These are phyloP conservation scores for Globicephala melas DNA, from an alignment of 2,113 vertebrate genomes.

Conservation along the genomic window DNA sequence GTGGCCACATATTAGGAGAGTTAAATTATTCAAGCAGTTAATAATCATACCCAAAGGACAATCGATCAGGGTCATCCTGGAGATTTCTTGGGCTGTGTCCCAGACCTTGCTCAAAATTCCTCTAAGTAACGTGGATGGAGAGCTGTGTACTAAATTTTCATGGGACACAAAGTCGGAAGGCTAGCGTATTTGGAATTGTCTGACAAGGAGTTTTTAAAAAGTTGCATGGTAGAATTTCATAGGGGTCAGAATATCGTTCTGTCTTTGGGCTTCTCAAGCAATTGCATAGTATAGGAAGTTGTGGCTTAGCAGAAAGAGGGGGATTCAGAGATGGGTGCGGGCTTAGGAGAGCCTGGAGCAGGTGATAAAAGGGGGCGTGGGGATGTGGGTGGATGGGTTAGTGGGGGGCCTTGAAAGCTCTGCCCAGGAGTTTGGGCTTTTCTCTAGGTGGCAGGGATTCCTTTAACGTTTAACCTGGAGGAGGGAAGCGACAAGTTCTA, in stretches of 20 bases:
- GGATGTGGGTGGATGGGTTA: neutral
- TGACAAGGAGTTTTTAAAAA: neutral
- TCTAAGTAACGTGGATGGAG: neutral
- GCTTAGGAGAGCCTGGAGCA: neutral
- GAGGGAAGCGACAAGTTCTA: neutral
- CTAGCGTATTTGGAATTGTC: neutral
- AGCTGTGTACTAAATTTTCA: neutral
- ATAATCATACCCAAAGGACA: neutral
- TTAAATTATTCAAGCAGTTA: neutral
- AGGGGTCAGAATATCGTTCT: neutral
- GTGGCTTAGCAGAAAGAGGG: neutral
- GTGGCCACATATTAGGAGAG: neutral
- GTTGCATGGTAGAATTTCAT: neutral
- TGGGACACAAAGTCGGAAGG: neutral
- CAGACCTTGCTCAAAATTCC: neutral
- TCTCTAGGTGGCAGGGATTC: neutral
- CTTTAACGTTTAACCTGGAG: neutral
- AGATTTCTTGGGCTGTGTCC: neutral
- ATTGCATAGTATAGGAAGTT: neutral
- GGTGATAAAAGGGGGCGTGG: neutral
- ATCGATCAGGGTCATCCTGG: neutral
- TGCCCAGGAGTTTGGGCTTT: neutral
- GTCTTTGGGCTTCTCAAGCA: neutral
- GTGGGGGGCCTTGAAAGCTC: neutral
- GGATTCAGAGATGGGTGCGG: neutral